Evolutionary conservation across 1,140 invertebrate species (phyloP), one percentile per base, ranked within the genome.

Genomic region (Nylanderia fulva): DNA sequence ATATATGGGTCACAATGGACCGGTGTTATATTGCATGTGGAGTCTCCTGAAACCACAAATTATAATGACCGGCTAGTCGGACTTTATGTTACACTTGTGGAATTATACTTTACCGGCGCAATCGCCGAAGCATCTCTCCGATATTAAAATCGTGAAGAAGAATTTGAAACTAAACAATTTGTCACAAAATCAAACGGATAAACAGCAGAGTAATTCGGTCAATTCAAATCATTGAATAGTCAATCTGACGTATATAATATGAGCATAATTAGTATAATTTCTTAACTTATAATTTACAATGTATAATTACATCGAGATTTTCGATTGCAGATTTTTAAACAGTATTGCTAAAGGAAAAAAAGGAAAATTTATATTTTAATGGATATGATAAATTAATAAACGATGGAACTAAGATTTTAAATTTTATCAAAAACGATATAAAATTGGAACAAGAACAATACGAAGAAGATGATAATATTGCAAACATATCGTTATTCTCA

Each of bases 11-110:
- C 96, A 97, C 83, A 92, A 92, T 54, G 95, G 95, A 79, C 92
- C 95, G 33, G 91, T 97, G 21, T 85, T 94, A 8, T 95, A 95
- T 84, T 96, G 96, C 27, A 92, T 96, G 82, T 97, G 96, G 96
- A 97, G 96, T 94, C 96, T 96, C 27, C 72, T 96, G 15, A 94
- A 97, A 92, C 94, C 95, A 18, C 95, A 97, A 92, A 94, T 95
- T 3, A 94, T 97, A 8, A 95, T 97, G 76, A 96, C 96, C 36
- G 96, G 96, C 8, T 96, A 95, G 4, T 93, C 95, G 52, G 96
- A 97, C 92, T 95, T 94, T 83, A 95, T 95, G 0, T 60, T 97
- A 6, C 94, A 95, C 29, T 90, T 96, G 68, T 97, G 97, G 97
- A 95, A 90, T 58, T 80, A 80, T 42, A 71, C 64, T 13, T 56